phyloP scores from a whole-genome alignment of 2,113 vertebrate genomes.

The Pan troglodytes region NHGRI_mPanTro3-v2.1_pri NC_072412.2:57356501-57357000 shows the following conservation, averaged over 20 bases:
- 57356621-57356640: neutral
- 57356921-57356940: rapidly evolving
- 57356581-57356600: conserved; percentile 77
- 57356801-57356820: neutral
- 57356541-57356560: conserved; percentile 91
- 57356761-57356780: neutral
- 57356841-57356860: neutral
- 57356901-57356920: neutral
- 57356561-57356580: conserved; percentile 83
- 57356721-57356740: neutral
- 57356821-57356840: neutral
- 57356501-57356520: conserved; percentile 64
- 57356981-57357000: neutral
- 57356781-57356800: neutral
- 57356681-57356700: no score
- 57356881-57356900: rapidly evolving
- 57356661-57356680: neutral
- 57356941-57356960: neutral
- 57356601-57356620: conserved; percentile 89
- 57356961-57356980: neutral
- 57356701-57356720: neutral
- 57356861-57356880: rapidly evolving
- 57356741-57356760: neutral
- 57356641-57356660: rapidly evolving
- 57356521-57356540: conserved; percentile 90